phyloP scores from a whole-genome alignment of 1,140 invertebrate genomes.

The Aphelinus atriplicis region DNA sequence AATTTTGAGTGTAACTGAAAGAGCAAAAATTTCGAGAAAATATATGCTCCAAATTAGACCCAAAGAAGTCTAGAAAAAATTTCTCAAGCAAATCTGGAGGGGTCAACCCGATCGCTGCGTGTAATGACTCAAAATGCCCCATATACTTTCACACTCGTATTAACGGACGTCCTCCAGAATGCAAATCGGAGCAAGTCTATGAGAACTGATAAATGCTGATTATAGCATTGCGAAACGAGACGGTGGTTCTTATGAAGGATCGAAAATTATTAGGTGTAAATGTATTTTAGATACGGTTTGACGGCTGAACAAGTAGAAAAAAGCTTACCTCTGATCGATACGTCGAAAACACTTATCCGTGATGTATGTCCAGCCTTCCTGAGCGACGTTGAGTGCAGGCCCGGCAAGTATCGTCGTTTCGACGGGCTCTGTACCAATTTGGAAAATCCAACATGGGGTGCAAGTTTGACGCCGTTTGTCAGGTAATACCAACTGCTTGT shows the following conservation, averaged over 20 bases:
- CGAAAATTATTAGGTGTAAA: neutral
- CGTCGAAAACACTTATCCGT: constrained; percentile 85
- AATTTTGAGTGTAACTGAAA: too few relatives aligned
- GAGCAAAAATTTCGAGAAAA: too few relatives aligned
- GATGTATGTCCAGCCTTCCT: constrained; percentile 90
- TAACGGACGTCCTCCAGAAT: too few relatives aligned
- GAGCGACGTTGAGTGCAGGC: constrained; percentile 85
- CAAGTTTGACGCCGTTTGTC: constrained; percentile 83
- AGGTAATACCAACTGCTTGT: constrained; percentile 65
- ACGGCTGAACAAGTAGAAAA: constrained; percentile 88
- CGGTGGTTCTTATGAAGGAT: neutral
- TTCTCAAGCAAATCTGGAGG: too few relatives aligned
- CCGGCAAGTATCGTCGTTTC: constrained; percentile 89
- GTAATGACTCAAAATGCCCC: too few relatives aligned
- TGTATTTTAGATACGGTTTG: constrained; percentile 77
- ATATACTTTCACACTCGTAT: too few relatives aligned
- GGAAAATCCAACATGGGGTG: constrained; percentile 89
- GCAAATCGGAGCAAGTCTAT: too few relatives aligned
- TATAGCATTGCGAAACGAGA: too few relatives aligned
- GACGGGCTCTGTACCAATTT: constrained; percentile 95
- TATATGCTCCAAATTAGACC: too few relatives aligned
- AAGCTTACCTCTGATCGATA: constrained; percentile 87
- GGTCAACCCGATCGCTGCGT: too few relatives aligned
- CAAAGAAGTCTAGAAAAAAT: too few relatives aligned
- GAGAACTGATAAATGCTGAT: too few relatives aligned